phyloP scores from a whole-genome alignment of 2,797 vertebrate species.

The Parotocinclus haroldoi region DNA sequence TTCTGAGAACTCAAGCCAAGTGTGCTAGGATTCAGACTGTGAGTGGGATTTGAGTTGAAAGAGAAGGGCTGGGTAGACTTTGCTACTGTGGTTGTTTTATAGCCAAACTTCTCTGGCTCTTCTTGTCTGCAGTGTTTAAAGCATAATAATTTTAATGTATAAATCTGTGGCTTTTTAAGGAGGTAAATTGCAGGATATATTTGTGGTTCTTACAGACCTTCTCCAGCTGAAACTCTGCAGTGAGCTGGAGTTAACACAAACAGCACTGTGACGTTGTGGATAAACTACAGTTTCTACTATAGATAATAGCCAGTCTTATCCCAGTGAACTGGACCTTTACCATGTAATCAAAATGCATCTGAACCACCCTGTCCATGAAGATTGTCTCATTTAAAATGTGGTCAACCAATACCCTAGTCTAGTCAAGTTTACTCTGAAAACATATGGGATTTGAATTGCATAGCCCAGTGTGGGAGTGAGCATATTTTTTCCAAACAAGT shows the following conservation, averaged over 20 bases:
- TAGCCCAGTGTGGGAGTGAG: constrained; percentile 43
- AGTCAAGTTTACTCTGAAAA: constrained; percentile 33
- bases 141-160: constrained; percentile 64
- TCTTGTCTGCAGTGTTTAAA: constrained; percentile 66
- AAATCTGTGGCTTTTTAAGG: constrained; percentile 52
- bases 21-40: constrained; percentile 28
- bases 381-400: constrained; percentile 22
- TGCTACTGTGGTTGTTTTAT: constrained; percentile 62
- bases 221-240: background rate
- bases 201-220: background rate
- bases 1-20: too few species aligned
- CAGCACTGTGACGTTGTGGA: background rate
- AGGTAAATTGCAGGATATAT: background rate
- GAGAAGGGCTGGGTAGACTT: constrained; percentile 56
- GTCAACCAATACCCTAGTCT: constrained; percentile 14
- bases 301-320: background rate
- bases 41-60: constrained; percentile 32
- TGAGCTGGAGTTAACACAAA: background rate
- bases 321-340: background rate
- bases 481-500: constrained; percentile 47
- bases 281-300: background rate
- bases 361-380: background rate
- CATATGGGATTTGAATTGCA: constrained; percentile 40
- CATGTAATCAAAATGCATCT: background rate
- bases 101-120: constrained; percentile 58